Conservation (phyloP, 2,113 vertebrate genomes). For the Polypterus bichir region DNA sequence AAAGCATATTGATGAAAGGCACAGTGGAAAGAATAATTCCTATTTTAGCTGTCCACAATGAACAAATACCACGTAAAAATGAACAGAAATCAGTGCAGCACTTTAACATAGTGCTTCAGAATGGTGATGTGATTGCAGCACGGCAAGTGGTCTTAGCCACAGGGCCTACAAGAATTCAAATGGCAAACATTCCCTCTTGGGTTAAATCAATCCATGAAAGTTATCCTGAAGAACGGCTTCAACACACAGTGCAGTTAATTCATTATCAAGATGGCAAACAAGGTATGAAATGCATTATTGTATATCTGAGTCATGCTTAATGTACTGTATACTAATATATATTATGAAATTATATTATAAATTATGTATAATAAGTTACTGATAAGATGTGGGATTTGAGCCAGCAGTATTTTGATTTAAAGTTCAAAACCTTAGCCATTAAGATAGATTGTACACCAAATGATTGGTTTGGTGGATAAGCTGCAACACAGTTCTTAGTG, state of each 20-base stretch:
- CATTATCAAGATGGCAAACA: conserved; percentile 26
- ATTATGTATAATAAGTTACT: too few relatives aligned
- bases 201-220: conserved; percentile 38
- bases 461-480: too few relatives aligned
- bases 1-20: conserved; percentile 37
- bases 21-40: conserved; percentile 44
- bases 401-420: too few relatives aligned
- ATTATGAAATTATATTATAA: too few relatives aligned
- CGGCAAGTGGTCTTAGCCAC: conserved; percentile 43
- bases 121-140: conserved; percentile 31
- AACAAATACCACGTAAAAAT: neutral
- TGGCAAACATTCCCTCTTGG: conserved; percentile 54
- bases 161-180: conserved; percentile 48
- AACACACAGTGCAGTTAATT: conserved; percentile 52
- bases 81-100: conserved; percentile 27
- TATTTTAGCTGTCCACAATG: conserved; percentile 17
- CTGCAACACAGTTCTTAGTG: too few relatives aligned
- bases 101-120: conserved; percentile 42
- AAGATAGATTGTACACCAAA: too few relatives aligned
- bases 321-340: too few relatives aligned
- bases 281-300: too few relatives aligned
- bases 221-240: conserved; percentile 46
- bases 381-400: too few relatives aligned
- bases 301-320: too few relatives aligned
- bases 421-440: too few relatives aligned